Conservation (phyloP, 2,888 invertebrate species). For the Polyploca ridens region DNA sequence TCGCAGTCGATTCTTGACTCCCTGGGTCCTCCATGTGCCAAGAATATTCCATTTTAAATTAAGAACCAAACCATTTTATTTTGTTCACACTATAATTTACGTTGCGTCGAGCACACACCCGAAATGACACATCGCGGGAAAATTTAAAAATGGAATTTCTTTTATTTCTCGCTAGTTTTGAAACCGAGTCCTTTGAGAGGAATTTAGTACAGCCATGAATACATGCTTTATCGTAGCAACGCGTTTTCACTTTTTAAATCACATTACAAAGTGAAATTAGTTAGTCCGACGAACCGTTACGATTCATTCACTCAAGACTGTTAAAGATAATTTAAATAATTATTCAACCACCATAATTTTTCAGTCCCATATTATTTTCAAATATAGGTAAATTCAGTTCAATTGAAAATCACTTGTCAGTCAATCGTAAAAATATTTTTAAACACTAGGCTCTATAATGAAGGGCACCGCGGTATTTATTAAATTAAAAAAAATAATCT, state of each 20-base stretch:
- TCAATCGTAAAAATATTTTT: slow-evolving; percentile 20
- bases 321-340: slow-evolving; percentile 27
- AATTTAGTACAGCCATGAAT: slow-evolving; percentile 12
- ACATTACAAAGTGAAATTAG: slow-evolving; percentile 53
- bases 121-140: slow-evolving; percentile 48
- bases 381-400: background rate
- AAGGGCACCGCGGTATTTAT: slow-evolving; percentile 29
- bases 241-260: slow-evolving; percentile 41
- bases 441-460: slow-evolving; percentile 27
- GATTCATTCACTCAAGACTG: slow-evolving; percentile 22
- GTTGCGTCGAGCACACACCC: slow-evolving; percentile 53
- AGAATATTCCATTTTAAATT: slow-evolving; percentile 76
- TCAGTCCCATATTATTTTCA: background rate
- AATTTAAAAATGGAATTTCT: slow-evolving; percentile 18
- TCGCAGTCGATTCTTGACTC: slow-evolving; percentile 58
- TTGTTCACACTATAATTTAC: slow-evolving; percentile 29
- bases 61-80: slow-evolving; percentile 31
- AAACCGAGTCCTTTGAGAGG: slow-evolving; percentile 15
- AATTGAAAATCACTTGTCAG: background rate
- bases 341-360: background rate
- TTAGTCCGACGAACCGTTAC: slow-evolving; percentile 49
- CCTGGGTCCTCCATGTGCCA: slow-evolving; percentile 76
- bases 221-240: slow-evolving; percentile 25
- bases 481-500: slow-evolving; percentile 37
- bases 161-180: slow-evolving; percentile 14